phyloP scores from a whole-genome alignment of 2,888 invertebrate genomes.

The Crepidodera aurea region DNA sequence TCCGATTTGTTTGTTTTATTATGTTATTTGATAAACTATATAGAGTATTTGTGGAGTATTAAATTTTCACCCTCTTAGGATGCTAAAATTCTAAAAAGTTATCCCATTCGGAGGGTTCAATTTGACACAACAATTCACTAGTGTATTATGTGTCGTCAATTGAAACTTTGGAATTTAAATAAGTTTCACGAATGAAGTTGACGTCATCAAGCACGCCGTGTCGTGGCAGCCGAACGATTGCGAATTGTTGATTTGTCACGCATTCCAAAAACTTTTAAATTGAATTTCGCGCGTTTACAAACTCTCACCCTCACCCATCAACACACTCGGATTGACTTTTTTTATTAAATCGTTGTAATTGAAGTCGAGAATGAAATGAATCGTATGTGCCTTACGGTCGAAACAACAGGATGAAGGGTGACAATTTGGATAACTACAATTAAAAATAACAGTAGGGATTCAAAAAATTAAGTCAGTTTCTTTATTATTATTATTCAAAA shows the following conservation, averaged over 20 bases:
- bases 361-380: constrained; percentile 49
- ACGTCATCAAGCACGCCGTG: constrained; percentile 49
- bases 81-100: too few species aligned
- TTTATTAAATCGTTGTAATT: constrained; percentile 58
- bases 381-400: background rate
- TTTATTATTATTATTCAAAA: too few species aligned
- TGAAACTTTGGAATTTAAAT: constrained; percentile 58
- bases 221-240: constrained; percentile 51
- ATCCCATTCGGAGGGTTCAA: constrained; percentile 19
- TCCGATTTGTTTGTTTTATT: too few species aligned
- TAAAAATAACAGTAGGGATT: background rate
- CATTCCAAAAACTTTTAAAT: constrained; percentile 62
- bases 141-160: constrained; percentile 46
- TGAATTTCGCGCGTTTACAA: constrained; percentile 52
- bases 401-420: constrained; percentile 11
- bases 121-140: constrained; percentile 35
- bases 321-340: constrained; percentile 47
- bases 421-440: constrained; percentile 21
- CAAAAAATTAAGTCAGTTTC: too few species aligned
- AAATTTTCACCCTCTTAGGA: too few species aligned
- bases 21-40: too few species aligned
- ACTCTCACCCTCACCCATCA: constrained; percentile 7
- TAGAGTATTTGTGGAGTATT: too few species aligned
- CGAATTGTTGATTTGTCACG: constrained; percentile 62
- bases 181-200: constrained; percentile 54